Base-by-base conservation (phyloP, 2,113 vertebrate species). In the Tetraodon nigroviridis region DNA sequence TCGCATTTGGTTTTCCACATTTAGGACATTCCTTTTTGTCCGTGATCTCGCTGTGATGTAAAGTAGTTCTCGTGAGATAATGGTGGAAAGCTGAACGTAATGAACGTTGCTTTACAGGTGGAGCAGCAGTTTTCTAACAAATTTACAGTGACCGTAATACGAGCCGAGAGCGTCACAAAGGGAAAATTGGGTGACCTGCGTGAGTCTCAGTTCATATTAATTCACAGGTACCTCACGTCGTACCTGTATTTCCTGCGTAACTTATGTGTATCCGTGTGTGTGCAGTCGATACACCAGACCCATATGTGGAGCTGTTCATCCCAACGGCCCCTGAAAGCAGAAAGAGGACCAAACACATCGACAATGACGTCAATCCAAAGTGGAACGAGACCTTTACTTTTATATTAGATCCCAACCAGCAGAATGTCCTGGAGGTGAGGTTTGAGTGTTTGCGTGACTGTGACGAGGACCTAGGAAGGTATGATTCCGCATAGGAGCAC, bases 351-450 rank as follows among this genome's bases (percentile, higher is more conserved):
- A 92, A 88, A 15, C 92, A 98, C 62, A 92, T 98, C 73, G 93
- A 98, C 84, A 98, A 98, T 0, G 20, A 97, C 49, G 86, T 97
- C 67, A 94, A 98, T 79, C 97, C 97, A 0, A 87, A 90, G 66
- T 99, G 96, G 97, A 90, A 98, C 0, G 95, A 99, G 79, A 92
- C 91, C 3, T 99, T 98, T 19, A 86, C 92, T 61, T 98, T 98
- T 81, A 95, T 98, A 62, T 72, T 99, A 80, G 97, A 99, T 75
- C 95, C 95, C 55, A 94, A 96, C 70, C 93, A 93, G 81, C 91
- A 94, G 55, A 98, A 98, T 51, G 18, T 93, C 71, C 87, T 99
- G 59, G 92, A 99, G 94, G 97, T 98, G 76, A 87, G 69, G 58
- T 12, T 11, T 47, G 15, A 40, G 37, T 51, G 59, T 63, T 15